A percentile compares a stretch with the other conserved stretches of the same genome.
phyloP scores from a whole-genome alignment of 2,888 invertebrate species.

The Acronicta psi region DNA sequence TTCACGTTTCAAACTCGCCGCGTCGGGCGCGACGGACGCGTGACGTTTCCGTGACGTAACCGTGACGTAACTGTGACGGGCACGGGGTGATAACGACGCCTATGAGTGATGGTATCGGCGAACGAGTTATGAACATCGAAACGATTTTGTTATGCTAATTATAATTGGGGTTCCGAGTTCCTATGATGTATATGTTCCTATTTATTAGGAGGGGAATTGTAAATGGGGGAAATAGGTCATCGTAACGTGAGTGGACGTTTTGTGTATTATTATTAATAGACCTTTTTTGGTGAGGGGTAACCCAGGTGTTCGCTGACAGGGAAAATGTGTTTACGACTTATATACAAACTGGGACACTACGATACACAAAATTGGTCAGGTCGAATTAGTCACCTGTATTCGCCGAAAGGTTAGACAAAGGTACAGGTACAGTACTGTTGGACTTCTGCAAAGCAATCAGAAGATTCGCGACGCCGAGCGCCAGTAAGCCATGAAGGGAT shows the following conservation, averaged over 20 bases:
- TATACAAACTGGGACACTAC: no score
- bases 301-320: not conserved
- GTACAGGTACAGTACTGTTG: no score
- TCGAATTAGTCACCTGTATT: no score
- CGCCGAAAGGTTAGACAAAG: no score
- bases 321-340: no score
- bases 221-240: slow-evolving; percentile 28
- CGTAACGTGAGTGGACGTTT: not conserved
- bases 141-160: slow-evolving; percentile 41
- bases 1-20: slow-evolving; percentile 23
- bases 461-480: no score
- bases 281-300: not conserved
- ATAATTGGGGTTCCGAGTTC: slow-evolving; percentile 15
- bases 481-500: no score
- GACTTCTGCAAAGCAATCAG: no score
- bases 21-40: slow-evolving; percentile 2
- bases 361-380: no score
- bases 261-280: not conserved
- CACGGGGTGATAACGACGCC: slow-evolving; percentile 19
- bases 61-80: slow-evolving; percentile 13
- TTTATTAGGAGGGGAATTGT: slow-evolving; percentile 1
- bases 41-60: slow-evolving; percentile 12
- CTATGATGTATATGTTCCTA: not conserved
- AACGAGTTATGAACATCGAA: slow-evolving; percentile 12
- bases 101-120: slow-evolving; percentile 29